phyloP scores from a whole-genome alignment of 2,888 invertebrate species.

The Ectropis crepuscularia region DNA sequence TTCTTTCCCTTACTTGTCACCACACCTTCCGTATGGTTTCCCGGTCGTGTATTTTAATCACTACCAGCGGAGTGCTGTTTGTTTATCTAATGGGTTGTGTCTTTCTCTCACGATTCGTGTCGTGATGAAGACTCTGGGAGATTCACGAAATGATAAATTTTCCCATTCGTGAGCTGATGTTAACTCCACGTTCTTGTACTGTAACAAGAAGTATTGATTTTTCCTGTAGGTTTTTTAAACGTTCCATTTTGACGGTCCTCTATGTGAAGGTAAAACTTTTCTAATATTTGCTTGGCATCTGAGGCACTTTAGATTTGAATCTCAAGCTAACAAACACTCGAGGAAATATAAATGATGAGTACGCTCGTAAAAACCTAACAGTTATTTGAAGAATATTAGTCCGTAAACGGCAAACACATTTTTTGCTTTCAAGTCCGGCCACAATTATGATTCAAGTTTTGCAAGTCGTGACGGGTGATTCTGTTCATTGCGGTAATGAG shows the following conservation, averaged over 20 bases:
- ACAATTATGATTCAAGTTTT: constrained; percentile 28
- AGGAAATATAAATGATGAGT: constrained; percentile 4
- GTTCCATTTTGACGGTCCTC: constrained; percentile 11
- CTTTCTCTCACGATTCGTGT: constrained; percentile 63
- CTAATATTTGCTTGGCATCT: constrained; percentile 8
- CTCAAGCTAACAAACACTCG: constrained; percentile 2
- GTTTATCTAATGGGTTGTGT: constrained; percentile 53
- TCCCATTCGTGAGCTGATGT: constrained; percentile 56
- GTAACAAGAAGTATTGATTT: constrained; percentile 38
- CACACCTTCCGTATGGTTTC: constrained; percentile 26
- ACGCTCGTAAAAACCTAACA: constrained; percentile 20
- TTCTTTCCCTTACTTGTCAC: constrained; percentile 23
- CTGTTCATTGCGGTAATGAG: constrained; percentile 25
- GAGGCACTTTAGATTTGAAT: constrained; percentile 4
- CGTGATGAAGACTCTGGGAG: constrained; percentile 68
- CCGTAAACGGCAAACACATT: constrained; percentile 19
- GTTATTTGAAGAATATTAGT: constrained; percentile 29
- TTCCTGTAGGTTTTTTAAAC: constrained; percentile 15
- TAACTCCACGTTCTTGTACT: constrained; percentile 40
- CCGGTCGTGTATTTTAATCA: constrained; percentile 40
- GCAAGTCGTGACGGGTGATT: constrained; percentile 43
- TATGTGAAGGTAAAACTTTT: background rate
- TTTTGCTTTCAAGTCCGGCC: constrained; percentile 23
- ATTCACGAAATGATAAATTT: constrained; percentile 77
- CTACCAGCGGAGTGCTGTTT: constrained; percentile 44